These are phyloP conservation scores for Andrena dorsata DNA, from an alignment of 2,888 invertebrate species.

Conservation along the genomic window DNA sequence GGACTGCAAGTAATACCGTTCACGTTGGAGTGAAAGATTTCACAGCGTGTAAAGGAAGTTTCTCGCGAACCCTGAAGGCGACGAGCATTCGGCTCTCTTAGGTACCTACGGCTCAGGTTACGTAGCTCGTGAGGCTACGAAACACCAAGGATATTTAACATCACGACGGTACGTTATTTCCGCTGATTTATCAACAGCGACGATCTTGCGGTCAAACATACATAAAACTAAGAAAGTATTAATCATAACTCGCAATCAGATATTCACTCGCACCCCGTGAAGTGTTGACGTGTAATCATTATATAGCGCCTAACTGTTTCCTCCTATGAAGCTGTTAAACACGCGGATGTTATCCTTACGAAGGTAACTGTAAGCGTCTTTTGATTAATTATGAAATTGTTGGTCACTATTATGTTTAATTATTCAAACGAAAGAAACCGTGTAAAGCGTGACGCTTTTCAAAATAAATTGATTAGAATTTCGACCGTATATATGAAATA, in stretches of 20 bases:
- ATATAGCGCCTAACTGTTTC: constrained; percentile 21
- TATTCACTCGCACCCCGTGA: constrained; percentile 24
- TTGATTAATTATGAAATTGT: constrained; percentile 21
- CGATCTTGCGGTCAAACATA: constrained; percentile 54
- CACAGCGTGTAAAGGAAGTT: neutral
- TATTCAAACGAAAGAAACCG: neutral
- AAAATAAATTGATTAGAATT: too few species aligned
- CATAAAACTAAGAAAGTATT: constrained; percentile 56
- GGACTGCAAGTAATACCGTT: too few species aligned
- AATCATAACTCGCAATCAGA: constrained; percentile 56
- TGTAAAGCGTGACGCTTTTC: neutral
- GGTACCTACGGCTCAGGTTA: constrained; percentile 44
- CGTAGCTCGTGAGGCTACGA: constrained; percentile 26
- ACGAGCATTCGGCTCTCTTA: constrained; percentile 7
- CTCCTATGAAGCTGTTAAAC: constrained; percentile 18
- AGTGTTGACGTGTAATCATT: constrained; percentile 50
- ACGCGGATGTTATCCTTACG: constrained; percentile 13
- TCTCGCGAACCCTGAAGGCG: constrained; percentile 23
- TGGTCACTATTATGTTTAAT: neutral
- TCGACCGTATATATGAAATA: too few species aligned
- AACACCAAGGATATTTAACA: constrained; percentile 35
- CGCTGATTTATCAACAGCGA: constrained; percentile 62
- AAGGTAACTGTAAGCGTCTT: constrained; percentile 22
- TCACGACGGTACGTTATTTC: constrained; percentile 39
- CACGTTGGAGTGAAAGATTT: neutral